These are phyloP conservation scores for Rambutsinella grinnellia DNA, from an alignment of 2,888 invertebrate genomes.

Conservation along the genomic window DNA sequence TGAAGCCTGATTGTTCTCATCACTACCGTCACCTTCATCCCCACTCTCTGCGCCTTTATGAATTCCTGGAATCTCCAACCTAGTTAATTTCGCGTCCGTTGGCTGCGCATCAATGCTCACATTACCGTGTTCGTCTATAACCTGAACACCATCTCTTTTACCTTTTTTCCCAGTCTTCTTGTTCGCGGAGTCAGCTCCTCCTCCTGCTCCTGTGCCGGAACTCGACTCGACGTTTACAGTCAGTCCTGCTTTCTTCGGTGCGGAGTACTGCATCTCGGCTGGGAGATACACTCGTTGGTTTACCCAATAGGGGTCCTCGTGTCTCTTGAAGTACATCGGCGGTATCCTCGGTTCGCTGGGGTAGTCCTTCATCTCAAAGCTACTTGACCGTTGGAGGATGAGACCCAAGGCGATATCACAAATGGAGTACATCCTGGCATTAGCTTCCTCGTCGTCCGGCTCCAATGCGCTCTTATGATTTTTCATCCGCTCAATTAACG, in stretches of 20 bases:
- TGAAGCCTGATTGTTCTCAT: not conserved
- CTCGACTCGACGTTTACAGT: constrained; percentile 65
- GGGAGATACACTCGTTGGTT: constrained; percentile 77
- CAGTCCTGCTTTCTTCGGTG: constrained; percentile 70
- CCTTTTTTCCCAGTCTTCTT: constrained; percentile 35
- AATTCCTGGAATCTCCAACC: constrained; percentile 40
- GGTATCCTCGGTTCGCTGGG: constrained; percentile 89
- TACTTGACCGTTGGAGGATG: constrained; percentile 87
- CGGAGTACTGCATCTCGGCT: constrained; percentile 78
- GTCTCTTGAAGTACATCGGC: constrained; percentile 89
- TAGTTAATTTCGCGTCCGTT: constrained; percentile 40
- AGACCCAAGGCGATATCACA: constrained; percentile 95
- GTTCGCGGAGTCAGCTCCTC: constrained; percentile 4
- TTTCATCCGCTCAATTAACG: constrained; percentile 93
- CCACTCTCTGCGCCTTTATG: constrained; percentile 34
- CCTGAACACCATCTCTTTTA: constrained; percentile 3
- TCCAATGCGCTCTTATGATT: constrained; percentile 90
- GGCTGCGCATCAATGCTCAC: constrained; percentile 65
- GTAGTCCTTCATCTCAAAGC: constrained; percentile 91
- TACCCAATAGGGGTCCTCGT: constrained; percentile 73
- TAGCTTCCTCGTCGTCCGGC: constrained; percentile 85
- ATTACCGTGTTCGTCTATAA: constrained; percentile 64
- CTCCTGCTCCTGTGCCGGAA: not conserved
- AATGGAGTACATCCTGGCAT: constrained; percentile 94
- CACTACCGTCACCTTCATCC: not conserved